These are phyloP conservation scores for Hyperoodon ampullatus DNA, from an alignment of 2,113 vertebrate genomes.

Conservation along the genomic window DNA sequence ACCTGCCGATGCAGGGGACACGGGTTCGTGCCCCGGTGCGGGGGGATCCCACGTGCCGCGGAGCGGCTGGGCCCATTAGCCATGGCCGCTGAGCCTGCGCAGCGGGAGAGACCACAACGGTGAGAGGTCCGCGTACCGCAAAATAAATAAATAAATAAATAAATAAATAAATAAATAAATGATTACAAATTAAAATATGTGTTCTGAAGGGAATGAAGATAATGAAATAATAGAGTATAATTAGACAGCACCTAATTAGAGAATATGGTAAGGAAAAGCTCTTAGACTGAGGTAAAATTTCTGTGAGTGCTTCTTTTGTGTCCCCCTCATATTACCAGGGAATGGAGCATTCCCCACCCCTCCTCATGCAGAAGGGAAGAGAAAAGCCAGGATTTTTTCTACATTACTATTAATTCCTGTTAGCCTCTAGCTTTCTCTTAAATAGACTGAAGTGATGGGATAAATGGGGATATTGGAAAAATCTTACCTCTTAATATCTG, in stretches of 20 bases:
- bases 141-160: not conserved
- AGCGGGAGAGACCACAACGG: rapidly evolving
- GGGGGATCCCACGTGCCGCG: too few species aligned
- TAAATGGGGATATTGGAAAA: not conserved
- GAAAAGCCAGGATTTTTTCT: not conserved
- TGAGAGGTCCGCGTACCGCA: too few species aligned
- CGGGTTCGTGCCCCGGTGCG: rapidly evolving
- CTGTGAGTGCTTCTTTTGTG: not conserved
- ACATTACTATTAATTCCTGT: not conserved
- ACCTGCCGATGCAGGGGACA: too few species aligned
- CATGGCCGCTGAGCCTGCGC: too few species aligned
- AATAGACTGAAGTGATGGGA: not conserved
- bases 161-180: not conserved
- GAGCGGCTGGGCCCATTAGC: too few species aligned
- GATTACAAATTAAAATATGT: not conserved
- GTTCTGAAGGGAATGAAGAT: not conserved
- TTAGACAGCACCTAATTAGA: not conserved
- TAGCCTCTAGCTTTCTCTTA: not conserved
- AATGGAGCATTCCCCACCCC: not conserved
- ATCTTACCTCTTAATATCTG: not conserved
- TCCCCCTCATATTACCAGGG: not conserved
- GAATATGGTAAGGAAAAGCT: not conserved
- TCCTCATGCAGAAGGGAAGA: not conserved
- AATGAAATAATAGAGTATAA: not conserved
- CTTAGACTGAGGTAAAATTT: not conserved